Conservation (phyloP, 2,888 invertebrate genomes). For the Zhuqinia jingwanae region DNA sequence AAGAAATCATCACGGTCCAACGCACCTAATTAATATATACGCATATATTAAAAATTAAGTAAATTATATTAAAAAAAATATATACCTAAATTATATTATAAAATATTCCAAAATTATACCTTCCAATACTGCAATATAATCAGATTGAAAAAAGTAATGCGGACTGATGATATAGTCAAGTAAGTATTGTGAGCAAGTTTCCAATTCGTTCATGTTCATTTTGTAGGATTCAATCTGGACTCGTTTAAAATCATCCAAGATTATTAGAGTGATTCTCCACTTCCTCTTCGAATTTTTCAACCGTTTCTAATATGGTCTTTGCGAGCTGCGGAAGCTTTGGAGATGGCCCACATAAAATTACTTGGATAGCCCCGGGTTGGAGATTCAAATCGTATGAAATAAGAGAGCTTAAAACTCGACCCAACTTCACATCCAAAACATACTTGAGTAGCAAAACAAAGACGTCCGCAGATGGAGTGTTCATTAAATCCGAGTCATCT, state of each 20-base stretch:
- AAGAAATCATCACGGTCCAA: slow-evolving; percentile 19
- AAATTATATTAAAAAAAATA: background rate
- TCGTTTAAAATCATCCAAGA: background rate
- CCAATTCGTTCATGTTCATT: slow-evolving; percentile 1
- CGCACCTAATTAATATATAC: background rate
- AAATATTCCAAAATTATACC: background rate
- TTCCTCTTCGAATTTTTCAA: slow-evolving; percentile 19
- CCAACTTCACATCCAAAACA: slow-evolving; percentile 17
- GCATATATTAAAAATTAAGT: background rate
- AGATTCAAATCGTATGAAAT: slow-evolving; percentile 23
- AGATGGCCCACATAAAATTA: slow-evolving; percentile 38
- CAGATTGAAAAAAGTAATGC: slow-evolving; percentile 15
- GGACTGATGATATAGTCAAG: slow-evolving; percentile 2
- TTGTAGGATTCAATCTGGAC: slow-evolving; percentile 11
- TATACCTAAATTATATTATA: background rate
- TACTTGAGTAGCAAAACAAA: background rate
- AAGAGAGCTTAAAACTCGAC: slow-evolving; percentile 26
- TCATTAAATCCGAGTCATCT: slow-evolving; percentile 11
- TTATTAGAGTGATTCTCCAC: background rate
- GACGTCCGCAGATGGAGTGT: background rate
- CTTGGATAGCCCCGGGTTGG: background rate
- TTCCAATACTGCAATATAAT: slow-evolving; percentile 18
- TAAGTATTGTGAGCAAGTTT: background rate
- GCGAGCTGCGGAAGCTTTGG: slow-evolving; percentile 45
- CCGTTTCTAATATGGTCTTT: background rate